phyloP scores from a whole-genome alignment of 2,888 invertebrate genomes.

The Chymomyza amoena region DNA sequence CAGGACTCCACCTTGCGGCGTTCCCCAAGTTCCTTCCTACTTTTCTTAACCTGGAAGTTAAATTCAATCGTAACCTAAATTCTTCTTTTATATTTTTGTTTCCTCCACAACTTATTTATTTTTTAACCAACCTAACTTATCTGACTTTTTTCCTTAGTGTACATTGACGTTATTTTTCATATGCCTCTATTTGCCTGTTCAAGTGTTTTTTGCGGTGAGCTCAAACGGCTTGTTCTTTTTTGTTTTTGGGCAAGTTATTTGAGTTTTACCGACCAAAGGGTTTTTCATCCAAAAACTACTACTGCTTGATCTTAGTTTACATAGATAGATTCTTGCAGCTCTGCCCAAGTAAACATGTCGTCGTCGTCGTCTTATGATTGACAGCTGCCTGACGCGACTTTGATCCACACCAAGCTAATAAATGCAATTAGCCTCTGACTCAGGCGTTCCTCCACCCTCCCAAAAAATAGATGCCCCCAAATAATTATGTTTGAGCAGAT shows the following conservation, averaged over 20 bases:
- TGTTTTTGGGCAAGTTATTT: conserved; percentile 9
- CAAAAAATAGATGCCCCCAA: background rate
- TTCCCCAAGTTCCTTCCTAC: too few species aligned
- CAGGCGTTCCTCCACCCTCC: background rate
- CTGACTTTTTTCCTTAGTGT: background rate
- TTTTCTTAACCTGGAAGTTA: too few species aligned
- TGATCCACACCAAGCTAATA: conserved; percentile 71
- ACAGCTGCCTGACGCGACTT: conserved; percentile 56
- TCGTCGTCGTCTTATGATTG: conserved; percentile 60
- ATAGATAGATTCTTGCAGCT: background rate
- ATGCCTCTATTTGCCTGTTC: conserved; percentile 10
- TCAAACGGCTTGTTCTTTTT: conserved; percentile 51
- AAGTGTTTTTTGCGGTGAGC: conserved; percentile 60
- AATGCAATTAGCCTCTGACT: conserved; percentile 66
- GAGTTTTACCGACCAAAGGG: conserved; percentile 42
- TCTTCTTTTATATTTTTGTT: too few species aligned
- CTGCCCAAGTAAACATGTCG: conserved; percentile 60
- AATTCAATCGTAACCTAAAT: too few species aligned
- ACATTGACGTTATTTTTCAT: conserved; percentile 3
- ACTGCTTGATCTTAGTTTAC: conserved; percentile 17
- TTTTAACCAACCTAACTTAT: background rate
- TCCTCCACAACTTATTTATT: background rate
- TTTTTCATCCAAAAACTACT: conserved; percentile 32
- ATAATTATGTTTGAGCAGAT: conserved; percentile 33
- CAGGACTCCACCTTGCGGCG: too few species aligned